Evolutionary conservation across 2,888 invertebrate genomes (phyloP), one percentile per base, ranked within the genome.

Genomic region (Leuctra nigra): DNA sequence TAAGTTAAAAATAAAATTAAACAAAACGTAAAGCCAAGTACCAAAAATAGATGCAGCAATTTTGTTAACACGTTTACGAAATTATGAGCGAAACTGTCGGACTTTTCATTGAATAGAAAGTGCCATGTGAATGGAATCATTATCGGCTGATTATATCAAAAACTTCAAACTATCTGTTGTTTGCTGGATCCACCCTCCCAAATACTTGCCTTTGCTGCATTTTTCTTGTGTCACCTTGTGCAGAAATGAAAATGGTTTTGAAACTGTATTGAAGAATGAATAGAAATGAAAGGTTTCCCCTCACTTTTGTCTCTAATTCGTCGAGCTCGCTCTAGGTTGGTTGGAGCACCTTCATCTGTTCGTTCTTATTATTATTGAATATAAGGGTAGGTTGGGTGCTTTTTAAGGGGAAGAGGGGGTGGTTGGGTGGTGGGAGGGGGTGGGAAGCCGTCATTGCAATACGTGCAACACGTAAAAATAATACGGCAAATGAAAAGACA

Each of bases 401-500:
- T 11, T 7, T 29, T 38, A 6, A 9, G 38, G 38, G 16, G 38
- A 6, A 9, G 38, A n/a, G 38, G 7, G 38, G 38, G 38, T 38
- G n/a, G 38, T 9, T 38, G 13, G 38, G 38, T 7, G 7, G 38
- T 4, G n/a, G 16, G 38, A 38, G 14, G 38, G 38, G 29, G 29
- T 11, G 25, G 24, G 2, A n/a, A 47, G 23, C 24, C 50, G 58
- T 55, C 55, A 55, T n/a, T 39, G 41, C 58, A 48, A 58, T 58
- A 48, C 55, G 58, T n/a, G 24, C 22, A 39, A 20, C 44, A 38
- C 54, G 58, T 55, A 55, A 55, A 58, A 58, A 55, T 58, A 58
- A 55, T 41, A 55, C 38, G 39, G 46, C 46, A 47, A 47, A 47
- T 47, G 46, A 47, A 47, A 47, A 47, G 46, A 47, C 24, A 2